These are phyloP conservation scores for Phalacrocorax aristotelis DNA, from an alignment of 2,113 vertebrate species.

Conservation along the genomic window DNA sequence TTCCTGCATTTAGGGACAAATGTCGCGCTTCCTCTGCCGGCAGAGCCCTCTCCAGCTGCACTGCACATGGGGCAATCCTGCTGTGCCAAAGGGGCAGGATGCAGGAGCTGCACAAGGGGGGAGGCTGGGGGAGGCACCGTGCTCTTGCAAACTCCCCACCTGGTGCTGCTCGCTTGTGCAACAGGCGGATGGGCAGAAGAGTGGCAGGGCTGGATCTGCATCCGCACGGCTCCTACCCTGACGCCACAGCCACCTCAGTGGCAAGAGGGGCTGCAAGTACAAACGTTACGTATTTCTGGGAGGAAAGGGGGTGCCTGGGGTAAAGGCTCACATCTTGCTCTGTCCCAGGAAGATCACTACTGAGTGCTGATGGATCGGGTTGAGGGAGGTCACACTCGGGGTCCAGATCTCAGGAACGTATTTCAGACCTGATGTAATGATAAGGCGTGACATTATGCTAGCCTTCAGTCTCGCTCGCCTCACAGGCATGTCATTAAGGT, in stretches of 20 bases:
- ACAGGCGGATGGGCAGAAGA: neutral
- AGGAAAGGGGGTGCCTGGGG: fast-evolving
- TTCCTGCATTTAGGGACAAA: neutral
- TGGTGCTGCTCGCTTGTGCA: neutral
- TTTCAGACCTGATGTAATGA: neutral
- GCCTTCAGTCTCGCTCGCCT: neutral
- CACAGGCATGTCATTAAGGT: neutral
- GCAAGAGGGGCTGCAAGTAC: neutral
- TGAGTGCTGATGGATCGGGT: neutral
- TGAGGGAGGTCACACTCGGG: neutral
- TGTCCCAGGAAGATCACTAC: fast-evolving
- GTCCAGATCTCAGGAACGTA: neutral
- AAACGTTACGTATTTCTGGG: fast-evolving
- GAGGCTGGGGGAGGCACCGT: neutral
- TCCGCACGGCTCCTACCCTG: fast-evolving
- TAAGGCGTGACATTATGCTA: neutral
- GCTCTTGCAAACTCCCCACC: neutral
- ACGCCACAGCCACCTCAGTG: fast-evolving
- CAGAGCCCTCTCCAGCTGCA: neutral
- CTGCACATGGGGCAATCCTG: neutral
- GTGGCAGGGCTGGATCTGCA: neutral
- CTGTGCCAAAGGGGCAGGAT: neutral
- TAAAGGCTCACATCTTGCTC: neutral
- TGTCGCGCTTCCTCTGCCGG: neutral
- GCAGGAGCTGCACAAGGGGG: neutral